Percentiles rank a stretch among this genome's conserved stretches.
phyloP scores from a whole-genome alignment of 2,797 vertebrate species.

The Perodicticus potto region DNA sequence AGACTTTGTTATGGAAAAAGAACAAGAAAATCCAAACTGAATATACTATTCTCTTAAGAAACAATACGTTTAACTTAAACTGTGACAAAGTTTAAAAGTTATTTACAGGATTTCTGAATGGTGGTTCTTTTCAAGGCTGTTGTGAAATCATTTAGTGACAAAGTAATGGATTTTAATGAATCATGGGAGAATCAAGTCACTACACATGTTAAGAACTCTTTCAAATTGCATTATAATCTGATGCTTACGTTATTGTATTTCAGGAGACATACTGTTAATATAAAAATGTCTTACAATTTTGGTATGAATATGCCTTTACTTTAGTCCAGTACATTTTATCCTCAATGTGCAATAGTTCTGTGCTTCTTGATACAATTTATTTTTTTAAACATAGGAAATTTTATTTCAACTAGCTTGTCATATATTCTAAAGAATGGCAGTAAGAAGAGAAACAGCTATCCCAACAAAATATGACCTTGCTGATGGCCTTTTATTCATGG shows the following conservation, averaged over 20 bases:
- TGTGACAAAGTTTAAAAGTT: constrained; percentile 68
- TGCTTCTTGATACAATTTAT: neutral
- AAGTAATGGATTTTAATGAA: constrained; percentile 71
- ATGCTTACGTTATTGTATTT: constrained; percentile 53
- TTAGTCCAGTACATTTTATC: neutral
- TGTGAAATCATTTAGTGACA: constrained; percentile 66
- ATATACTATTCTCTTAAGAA: constrained; percentile 63
- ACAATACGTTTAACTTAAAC: constrained; percentile 66
- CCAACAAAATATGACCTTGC: neutral
- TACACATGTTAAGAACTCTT: constrained; percentile 67
- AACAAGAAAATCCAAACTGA: constrained; percentile 48
- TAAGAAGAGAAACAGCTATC: constrained; percentile 65
- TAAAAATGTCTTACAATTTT: constrained; percentile 8
- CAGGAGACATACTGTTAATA: constrained; percentile 66
- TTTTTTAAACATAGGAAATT: constrained; percentile 49
- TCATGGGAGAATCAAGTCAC: constrained; percentile 55
- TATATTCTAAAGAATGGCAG: constrained; percentile 63
- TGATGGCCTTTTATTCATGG: neutral
- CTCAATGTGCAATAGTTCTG: neutral
- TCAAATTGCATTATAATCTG: constrained; percentile 27
- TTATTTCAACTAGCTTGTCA: constrained; percentile 65
- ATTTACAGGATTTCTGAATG: constrained; percentile 65
- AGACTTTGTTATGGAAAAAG: constrained; percentile 48
- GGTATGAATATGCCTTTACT: constrained; percentile 1
- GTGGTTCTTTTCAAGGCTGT: constrained; percentile 65